phyloP scores from a whole-genome alignment of 1,140 invertebrate species.

The Holotrichia oblita region DNA sequence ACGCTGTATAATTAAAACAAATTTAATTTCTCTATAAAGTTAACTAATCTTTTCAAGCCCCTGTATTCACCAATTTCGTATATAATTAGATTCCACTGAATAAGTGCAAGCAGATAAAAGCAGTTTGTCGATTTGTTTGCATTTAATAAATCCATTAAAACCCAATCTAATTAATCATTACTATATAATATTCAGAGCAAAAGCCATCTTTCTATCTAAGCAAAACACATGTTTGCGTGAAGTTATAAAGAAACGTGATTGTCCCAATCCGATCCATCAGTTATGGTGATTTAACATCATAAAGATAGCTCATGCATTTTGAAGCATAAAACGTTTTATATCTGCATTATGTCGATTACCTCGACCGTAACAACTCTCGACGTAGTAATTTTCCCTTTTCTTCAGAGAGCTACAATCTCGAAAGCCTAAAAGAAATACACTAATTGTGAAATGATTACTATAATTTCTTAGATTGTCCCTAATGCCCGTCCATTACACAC shows the following conservation, averaged over 20 bases:
- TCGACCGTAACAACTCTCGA: conserved; percentile 1
- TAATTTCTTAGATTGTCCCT: conserved; percentile 1
- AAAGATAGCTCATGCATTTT: background rate
- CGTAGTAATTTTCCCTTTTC: background rate
- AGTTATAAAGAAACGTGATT: too few species aligned
- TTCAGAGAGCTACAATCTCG: background rate
- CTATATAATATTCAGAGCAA: too few species aligned
- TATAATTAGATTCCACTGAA: too few species aligned
- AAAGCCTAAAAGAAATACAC: background rate
- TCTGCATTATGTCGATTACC: conserved; percentile 1
- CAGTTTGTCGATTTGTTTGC: too few species aligned
- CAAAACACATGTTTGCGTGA: too few species aligned
- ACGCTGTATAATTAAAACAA: too few species aligned
- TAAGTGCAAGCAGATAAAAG: too few species aligned
- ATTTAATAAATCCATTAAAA: too few species aligned
- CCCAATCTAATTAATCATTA: background rate
- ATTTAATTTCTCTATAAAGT: too few species aligned
- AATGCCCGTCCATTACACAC: background rate
- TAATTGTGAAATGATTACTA: conserved; percentile 18
- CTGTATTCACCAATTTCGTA: too few species aligned
- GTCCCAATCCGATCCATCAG: background rate
- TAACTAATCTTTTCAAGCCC: too few species aligned
- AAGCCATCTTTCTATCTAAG: too few species aligned
- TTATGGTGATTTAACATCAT: background rate
- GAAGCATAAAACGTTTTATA: background rate